Base-by-base conservation (phyloP, 2,797 vertebrate genomes). In the Pseudochirops cupreus region DNA sequence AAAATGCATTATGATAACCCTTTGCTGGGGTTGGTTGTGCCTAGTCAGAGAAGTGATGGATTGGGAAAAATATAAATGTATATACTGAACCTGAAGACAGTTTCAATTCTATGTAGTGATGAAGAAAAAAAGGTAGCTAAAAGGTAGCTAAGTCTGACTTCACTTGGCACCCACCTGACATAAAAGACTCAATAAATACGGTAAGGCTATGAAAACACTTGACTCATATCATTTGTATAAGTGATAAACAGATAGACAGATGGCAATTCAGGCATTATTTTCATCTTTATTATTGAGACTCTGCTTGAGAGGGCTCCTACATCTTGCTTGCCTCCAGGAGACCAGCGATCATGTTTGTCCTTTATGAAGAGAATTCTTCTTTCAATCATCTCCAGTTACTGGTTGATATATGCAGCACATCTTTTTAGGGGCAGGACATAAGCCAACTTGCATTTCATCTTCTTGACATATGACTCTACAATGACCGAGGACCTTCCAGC, bases 391-490 rank as follows among this genome's bases (percentile, higher is more conserved):
- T 39, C 93, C 62, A 18, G 0, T 46, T 39, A 7, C 1, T 0
- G 10, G 0, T 21, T 50, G 94, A 31, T 95, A 93, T 55, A 0
- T 0, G 31, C 95, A 97, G 96, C 97, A 97, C 46, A 96, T 67
- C n/a, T 95, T 96, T 90, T 24, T 90, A 91, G 90, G 94, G 26
- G 90, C 93, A 16, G 90, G 54, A n/a, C 97, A 97, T 92, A 91
- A 29, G 21, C 97, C 96, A 93, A 96, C 52, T 90, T 93, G 93
- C 90, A 67, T 97, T 96, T 97, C 95, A 1, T 2, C 1, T 26
- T 12, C 18, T 56, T 16, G 1, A 91, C 96, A 97, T 7, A 39
- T 56, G 95, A 7, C 95, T 52, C 33, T 95, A 95, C 96, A 98
- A 1, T 5, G 4, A 91, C 96, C 96, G 0, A 50, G 54, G 29